phyloP scores from a whole-genome alignment of 53 echinoderm and acorn worm genomes.

The Paelopatides confundens region DNA sequence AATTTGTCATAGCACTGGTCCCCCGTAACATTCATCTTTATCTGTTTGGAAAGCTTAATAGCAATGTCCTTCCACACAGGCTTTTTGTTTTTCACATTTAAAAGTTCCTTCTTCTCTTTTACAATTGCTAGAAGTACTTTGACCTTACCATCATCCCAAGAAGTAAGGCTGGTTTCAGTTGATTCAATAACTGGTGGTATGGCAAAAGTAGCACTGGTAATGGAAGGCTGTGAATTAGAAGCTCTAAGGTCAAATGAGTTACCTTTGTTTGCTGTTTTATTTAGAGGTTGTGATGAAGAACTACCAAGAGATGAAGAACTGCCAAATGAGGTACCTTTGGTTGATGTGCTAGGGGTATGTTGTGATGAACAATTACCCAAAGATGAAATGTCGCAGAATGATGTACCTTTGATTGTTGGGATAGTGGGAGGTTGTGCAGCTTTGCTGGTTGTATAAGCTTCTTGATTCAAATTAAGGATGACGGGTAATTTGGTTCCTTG shows the following conservation, averaged over 20 bases:
- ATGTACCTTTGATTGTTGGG: too few species aligned
- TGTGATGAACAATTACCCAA: too few species aligned
- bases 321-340: too few species aligned
- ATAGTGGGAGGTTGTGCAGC: too few species aligned
- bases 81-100: constrained; percentile 10
- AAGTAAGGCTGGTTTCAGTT: background rate
- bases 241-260: background rate
- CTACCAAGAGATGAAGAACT: background rate
- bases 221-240: background rate
- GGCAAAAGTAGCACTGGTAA: background rate
- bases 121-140: background rate
- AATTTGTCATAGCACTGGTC: constrained; percentile 31
- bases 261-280: background rate
- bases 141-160: constrained; percentile 13
- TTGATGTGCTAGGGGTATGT: too few species aligned
- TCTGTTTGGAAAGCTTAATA: background rate
- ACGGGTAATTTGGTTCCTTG: background rate
- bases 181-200: background rate
- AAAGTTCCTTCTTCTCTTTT: constrained; percentile 9
- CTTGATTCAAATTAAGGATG: background rate
- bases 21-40: constrained; percentile 7
- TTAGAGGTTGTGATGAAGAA: background rate
- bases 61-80: background rate
- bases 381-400: too few species aligned
- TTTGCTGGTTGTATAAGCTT: too few species aligned